These are phyloP conservation scores for Gallinago undulata DNA, from an alignment of 2,113 vertebrate species.

Conservation along the genomic window DNA sequence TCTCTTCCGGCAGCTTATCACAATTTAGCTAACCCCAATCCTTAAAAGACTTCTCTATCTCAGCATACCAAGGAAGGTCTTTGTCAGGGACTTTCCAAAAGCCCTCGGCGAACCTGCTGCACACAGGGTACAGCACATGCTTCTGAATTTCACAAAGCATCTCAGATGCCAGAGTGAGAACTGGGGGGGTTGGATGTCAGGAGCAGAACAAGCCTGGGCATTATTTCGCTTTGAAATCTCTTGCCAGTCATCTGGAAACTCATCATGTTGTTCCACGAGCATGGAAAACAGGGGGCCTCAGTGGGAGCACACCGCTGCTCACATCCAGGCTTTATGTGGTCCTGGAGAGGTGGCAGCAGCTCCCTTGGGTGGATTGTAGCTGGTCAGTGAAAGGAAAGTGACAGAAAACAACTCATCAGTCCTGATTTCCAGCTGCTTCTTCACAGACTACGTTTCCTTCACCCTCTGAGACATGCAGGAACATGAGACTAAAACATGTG, in stretches of 20 bases:
- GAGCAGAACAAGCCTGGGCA: conserved; percentile 38
- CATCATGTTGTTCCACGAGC: not conserved
- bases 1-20: conserved; percentile 45
- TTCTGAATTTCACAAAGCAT: not conserved
- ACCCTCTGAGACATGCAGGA: not conserved
- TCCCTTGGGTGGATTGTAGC: not conserved
- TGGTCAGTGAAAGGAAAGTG: not conserved
- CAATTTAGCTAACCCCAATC: conserved; percentile 6
- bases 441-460: not conserved
- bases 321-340: not conserved
- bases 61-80: conserved; percentile 14
- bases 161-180: not conserved
- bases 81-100: conserved; percentile 47
- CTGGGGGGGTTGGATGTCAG: not conserved
- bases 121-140: not conserved
- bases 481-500: not conserved
- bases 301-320: not conserved
- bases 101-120: not conserved
- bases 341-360: not conserved
- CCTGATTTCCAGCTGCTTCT: not conserved
- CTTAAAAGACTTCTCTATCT: conserved; percentile 27
- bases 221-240: not conserved
- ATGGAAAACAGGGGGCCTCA: not conserved
- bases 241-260: not conserved
- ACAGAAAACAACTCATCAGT: not conserved